Evolutionary conservation across 1,140 invertebrate genomes (phyloP).

Genomic region (Caenorhabditis remanei): DNA sequence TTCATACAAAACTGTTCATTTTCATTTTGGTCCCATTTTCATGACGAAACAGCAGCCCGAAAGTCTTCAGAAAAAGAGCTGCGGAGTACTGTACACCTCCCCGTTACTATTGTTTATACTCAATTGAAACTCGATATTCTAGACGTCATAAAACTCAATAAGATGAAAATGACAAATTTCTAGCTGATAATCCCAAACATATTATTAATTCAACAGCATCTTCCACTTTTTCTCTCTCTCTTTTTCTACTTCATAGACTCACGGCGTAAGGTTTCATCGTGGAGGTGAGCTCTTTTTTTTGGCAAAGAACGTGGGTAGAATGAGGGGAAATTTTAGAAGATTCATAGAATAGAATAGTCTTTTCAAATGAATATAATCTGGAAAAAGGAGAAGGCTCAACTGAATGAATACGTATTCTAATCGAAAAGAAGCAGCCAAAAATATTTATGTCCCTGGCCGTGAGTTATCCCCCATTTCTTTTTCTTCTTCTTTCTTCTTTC

Average conservation of each 20-base stretch:
- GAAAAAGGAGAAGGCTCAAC: not conserved
- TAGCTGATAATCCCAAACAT: constrained; percentile 45
- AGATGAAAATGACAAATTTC: constrained; percentile 2
- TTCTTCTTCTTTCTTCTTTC: constrained; percentile 38
- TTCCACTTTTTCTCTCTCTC: not conserved
- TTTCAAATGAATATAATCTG: constrained; percentile 1
- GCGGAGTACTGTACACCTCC: not conserved
- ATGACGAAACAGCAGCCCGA: no score
- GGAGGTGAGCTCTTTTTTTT: not conserved
- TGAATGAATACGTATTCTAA: constrained; percentile 23
- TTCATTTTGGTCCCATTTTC: no score
- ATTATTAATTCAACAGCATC: constrained; percentile 46
- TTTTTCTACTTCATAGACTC: not conserved
- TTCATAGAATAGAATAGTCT: not conserved
- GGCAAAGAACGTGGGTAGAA: not conserved
- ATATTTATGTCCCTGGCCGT: constrained; percentile 35
- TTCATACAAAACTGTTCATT: no score
- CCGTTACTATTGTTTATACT: not conserved
- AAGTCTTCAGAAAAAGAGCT: no score
- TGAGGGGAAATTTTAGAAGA: not conserved
- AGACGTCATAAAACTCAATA: constrained; percentile 29
- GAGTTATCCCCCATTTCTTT: constrained; percentile 17
- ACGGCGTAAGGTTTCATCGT: not conserved
- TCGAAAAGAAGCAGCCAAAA: constrained; percentile 32
- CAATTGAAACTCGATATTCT: not conserved